Percentiles rank a stretch among this genome's conserved stretches.
Conservation (phyloP, 2,888 invertebrate genomes). For the Deroplatys truncata region DNA sequence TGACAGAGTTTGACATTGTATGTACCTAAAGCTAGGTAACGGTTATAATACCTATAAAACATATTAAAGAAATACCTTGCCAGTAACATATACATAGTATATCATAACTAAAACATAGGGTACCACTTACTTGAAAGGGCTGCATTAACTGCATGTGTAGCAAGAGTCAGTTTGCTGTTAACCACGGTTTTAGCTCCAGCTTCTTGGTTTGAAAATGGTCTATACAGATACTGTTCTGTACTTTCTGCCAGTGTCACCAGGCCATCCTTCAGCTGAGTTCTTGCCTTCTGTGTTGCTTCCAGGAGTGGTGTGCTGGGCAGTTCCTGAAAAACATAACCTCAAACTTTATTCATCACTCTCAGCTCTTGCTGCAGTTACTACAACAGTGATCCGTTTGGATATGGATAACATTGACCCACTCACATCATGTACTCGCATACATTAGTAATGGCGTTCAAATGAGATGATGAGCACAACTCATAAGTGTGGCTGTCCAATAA, state of each 20-base stretch:
- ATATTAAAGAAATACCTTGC: no score
- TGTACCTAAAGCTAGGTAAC: no score
- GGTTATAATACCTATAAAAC: no score
- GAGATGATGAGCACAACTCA: no score
- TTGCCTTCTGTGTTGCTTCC: slow-evolving; percentile 58
- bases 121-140: slow-evolving; percentile 35
- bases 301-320: slow-evolving; percentile 56
- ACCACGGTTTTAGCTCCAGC: slow-evolving; percentile 66
- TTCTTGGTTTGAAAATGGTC: slow-evolving; percentile 67
- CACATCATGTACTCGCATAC: no score
- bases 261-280: slow-evolving; percentile 63
- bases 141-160: slow-evolving; percentile 44
- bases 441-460: no score
- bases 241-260: slow-evolving; percentile 62
- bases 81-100: no score
- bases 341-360: neutral
- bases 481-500: no score
- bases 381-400: neutral
- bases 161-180: slow-evolving; percentile 61
- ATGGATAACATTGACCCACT: no score
- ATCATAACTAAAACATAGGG: no score
- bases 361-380: neutral
- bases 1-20: no score
- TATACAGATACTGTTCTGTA: slow-evolving; percentile 66
- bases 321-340: slow-evolving; percentile 41